Evolutionary conservation across 92 coral and sea anemone genomes (phyloP).

Genomic region (Muricea muricata): DNA sequence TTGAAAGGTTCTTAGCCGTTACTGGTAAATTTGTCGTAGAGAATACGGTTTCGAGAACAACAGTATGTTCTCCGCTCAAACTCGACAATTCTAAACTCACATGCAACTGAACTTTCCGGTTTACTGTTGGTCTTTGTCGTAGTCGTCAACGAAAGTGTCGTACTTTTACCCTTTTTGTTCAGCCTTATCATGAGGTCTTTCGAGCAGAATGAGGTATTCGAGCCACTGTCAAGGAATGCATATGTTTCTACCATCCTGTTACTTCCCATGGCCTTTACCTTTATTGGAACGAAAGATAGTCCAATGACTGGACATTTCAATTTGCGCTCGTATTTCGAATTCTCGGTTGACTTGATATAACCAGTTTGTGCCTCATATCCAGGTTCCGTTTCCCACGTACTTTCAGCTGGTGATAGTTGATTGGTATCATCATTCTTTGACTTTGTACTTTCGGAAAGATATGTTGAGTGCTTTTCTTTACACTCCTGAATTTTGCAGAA

Average conservation of each 20-base stretch:
- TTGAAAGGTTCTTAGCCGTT: background rate
- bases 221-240: conserved; percentile 43
- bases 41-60: conserved; percentile 24
- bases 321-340: background rate
- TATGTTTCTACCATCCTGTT: conserved; percentile 21
- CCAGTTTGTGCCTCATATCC: conserved; percentile 8
- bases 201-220: conserved; percentile 49
- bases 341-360: conserved; percentile 26
- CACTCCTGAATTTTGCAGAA: conserved; percentile 64
- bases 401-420: too few relatives aligned
- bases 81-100: conserved; percentile 21
- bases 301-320: background rate
- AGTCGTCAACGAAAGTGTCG: conserved; percentile 45
- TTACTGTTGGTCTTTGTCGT: background rate
- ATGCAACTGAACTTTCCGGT: background rate
- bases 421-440: too few relatives aligned
- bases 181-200: conserved; percentile 30
- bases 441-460: too few relatives aligned
- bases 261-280: background rate
- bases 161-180: background rate
- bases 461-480: conserved; percentile 57
- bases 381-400: background rate
- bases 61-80: background rate
- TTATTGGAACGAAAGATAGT: conserved; percentile 35
- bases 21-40: conserved; percentile 27